phyloP scores from a whole-genome alignment of 2,113 vertebrate species.

The Haemorhous mexicanus region DNA sequence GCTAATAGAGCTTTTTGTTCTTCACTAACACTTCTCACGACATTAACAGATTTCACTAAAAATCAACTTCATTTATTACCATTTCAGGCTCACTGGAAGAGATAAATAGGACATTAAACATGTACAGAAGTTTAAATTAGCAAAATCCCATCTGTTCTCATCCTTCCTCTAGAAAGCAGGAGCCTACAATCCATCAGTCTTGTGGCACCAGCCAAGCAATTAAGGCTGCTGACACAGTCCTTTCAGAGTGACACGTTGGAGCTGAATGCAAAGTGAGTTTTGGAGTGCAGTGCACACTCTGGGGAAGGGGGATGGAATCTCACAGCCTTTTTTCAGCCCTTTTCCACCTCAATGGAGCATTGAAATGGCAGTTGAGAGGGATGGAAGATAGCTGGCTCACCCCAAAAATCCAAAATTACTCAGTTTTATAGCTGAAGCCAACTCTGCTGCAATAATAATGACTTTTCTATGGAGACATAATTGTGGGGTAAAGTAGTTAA shows the following conservation, averaged over 20 bases:
- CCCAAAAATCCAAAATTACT: neutral
- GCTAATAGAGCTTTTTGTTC: slow-evolving; percentile 60
- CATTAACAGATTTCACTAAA: slow-evolving; percentile 55
- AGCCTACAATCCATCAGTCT: slow-evolving; percentile 45
- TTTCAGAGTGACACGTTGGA: slow-evolving; percentile 5
- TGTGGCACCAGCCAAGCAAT: slow-evolving; percentile 49
- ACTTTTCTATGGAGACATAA: neutral
- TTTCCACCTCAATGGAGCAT: neutral
- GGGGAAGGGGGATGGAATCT: neutral
- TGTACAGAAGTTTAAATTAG: slow-evolving; percentile 64
- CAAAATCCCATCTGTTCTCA: slow-evolving; percentile 64
- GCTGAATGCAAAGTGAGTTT: slow-evolving; percentile 25
- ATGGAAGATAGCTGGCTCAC: neutral
- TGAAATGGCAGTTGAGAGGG: neutral
- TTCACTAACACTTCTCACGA: slow-evolving; percentile 35
- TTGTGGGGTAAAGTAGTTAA: neutral
- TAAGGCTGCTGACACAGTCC: slow-evolving; percentile 39
- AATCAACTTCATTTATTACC: slow-evolving; percentile 54
- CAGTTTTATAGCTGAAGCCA: neutral
- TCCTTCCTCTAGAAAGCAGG: slow-evolving; percentile 16
- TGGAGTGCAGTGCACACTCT: neutral
- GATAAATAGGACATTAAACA: slow-evolving; percentile 65
- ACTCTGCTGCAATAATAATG: neutral
- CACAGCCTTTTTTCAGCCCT: neutral
- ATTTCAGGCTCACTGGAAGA: slow-evolving; percentile 58